Conservation (phyloP, 2,113 vertebrate genomes). For the Engraulis encrasicolus region DNA sequence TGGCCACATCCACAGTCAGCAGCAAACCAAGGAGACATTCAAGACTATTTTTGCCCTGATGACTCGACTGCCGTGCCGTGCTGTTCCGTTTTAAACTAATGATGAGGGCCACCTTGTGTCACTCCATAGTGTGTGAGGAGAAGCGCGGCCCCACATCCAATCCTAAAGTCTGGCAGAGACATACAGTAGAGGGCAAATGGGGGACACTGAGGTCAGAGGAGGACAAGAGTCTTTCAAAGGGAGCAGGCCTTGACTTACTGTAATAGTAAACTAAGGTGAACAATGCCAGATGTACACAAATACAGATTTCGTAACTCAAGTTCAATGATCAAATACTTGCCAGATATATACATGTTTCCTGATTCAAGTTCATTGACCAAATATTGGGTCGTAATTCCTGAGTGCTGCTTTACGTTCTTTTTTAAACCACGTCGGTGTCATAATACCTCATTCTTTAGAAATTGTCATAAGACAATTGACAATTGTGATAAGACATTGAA, state of each 20-base stretch:
- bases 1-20: neutral
- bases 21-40: neutral
- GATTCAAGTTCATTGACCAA: neutral
- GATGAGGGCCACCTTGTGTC: neutral
- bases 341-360: neutral
- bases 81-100: neutral
- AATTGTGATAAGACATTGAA: neutral
- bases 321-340: no score
- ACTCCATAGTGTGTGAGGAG: no score
- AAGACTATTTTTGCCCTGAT: neutral
- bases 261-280: no score
- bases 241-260: no score
- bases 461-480: neutral
- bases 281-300: no score
- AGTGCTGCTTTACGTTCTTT: neutral
- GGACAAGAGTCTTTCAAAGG: no score
- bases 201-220: no score
- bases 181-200: no score
- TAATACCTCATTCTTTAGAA: neutral
- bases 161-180: no score
- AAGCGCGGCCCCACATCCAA: no score
- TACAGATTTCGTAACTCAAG: no score
- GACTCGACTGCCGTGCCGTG: no score
- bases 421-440: neutral
- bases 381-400: neutral